Percentiles rank a stretch among this genome's conserved stretches.
Conservation (phyloP, 2,113 vertebrate species). For the Willisornis vidua region DNA sequence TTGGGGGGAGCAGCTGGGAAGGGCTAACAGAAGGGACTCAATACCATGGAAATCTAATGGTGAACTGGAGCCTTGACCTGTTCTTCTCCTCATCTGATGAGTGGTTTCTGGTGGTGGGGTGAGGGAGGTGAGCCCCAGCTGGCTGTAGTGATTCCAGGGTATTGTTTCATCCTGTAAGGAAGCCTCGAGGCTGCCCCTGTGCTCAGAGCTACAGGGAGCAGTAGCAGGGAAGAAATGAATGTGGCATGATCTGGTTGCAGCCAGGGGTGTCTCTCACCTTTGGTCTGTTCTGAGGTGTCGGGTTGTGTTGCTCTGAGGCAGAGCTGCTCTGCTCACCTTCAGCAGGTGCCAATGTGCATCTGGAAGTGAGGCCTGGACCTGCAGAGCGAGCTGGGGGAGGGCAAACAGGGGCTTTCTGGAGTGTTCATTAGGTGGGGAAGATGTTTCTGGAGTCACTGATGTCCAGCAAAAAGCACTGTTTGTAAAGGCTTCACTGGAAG, state of each 20-base stretch:
- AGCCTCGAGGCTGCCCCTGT: neutral
- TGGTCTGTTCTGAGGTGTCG: neutral
- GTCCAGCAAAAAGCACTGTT: neutral
- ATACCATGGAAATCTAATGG: neutral
- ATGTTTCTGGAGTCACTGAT: neutral
- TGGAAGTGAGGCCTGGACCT: neutral
- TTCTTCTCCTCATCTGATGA: neutral
- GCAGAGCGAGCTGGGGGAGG: neutral
- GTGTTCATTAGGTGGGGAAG: neutral
- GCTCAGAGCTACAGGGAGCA: neutral
- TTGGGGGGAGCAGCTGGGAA: neutral
- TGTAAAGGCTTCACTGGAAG: neutral
- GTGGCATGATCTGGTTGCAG: neutral
- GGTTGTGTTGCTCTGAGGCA: neutral
- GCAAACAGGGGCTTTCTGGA: neutral
- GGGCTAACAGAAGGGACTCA: neutral
- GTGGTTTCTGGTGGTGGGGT: neutral
- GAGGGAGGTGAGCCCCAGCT: neutral
- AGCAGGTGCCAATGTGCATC: neutral
- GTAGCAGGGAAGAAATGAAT: neutral
- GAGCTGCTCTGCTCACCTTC: neutral
- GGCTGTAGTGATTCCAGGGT: neutral
- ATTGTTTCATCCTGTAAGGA: neutral
- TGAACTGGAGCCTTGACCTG: neutral
- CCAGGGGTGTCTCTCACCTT: neutral